These are phyloP conservation scores for Scomber japonicus DNA, from an alignment of 2,113 vertebrate species.

Conservation along the genomic window DNA sequence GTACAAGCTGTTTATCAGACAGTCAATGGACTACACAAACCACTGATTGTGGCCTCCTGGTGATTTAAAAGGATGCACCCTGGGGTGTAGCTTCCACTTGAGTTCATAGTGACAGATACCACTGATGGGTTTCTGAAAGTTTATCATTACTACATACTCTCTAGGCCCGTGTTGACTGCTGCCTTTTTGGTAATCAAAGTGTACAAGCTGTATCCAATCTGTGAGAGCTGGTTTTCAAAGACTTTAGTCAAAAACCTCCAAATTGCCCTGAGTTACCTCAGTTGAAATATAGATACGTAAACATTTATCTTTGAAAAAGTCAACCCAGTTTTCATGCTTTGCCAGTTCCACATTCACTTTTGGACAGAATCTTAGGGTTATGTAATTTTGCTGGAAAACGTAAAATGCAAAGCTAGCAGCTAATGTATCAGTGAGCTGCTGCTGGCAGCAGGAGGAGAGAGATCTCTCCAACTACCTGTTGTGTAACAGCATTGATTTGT, in stretches of 20 bases:
- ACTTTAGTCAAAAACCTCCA: slow-evolving; percentile 18
- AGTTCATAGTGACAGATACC: slow-evolving; percentile 18
- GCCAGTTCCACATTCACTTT: slow-evolving; percentile 53
- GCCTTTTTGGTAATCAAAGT: slow-evolving; percentile 20
- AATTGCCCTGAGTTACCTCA: slow-evolving; percentile 23
- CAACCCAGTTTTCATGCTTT: slow-evolving; percentile 38
- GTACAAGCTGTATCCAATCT: slow-evolving; percentile 24
- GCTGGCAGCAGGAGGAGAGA: slow-evolving; percentile 44
- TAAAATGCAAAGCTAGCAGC: slow-evolving; percentile 47
- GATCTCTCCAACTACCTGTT: slow-evolving; percentile 65
- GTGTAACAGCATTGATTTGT: slow-evolving; percentile 80
- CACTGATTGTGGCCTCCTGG: neutral
- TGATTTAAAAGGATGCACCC: slow-evolving; percentile 11
- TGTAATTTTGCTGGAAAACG: slow-evolving; percentile 60
- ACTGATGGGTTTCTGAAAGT: slow-evolving; percentile 28
- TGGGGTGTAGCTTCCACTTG: slow-evolving; percentile 19
- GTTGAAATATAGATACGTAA: slow-evolving; percentile 52
- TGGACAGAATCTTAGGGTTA: slow-evolving; percentile 53
- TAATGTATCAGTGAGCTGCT: slow-evolving; percentile 53
- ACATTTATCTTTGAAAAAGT: slow-evolving; percentile 52
- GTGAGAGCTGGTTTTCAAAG: slow-evolving; percentile 29
- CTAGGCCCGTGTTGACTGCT: neutral
- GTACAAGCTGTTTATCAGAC: slow-evolving; percentile 21
- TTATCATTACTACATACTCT: neutral
- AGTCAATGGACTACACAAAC: neutral